Base-by-base conservation (phyloP, 2,888 invertebrate species). In the Trichopria drosophilae region DNA sequence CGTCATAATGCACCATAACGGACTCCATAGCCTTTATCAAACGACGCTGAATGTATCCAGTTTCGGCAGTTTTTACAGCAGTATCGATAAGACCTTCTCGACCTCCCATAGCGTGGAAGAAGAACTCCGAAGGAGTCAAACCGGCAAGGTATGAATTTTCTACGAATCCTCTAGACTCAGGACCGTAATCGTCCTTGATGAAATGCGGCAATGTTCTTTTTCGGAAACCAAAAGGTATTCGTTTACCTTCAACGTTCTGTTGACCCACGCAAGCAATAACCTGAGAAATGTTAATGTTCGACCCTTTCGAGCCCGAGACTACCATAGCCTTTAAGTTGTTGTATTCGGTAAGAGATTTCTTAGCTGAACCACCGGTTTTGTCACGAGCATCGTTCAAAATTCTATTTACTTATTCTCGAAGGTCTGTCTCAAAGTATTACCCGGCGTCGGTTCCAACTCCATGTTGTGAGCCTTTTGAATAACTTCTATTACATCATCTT, bases 181-280 rank as follows among this genome's bases (percentile, higher is more conserved):
- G 99, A 83, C 99, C 99, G 71, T 99, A 99, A 84, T 99, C 99
- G 77, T 99, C 98, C 77, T 99, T 99, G 74, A 99, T 99, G 81
- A 99, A 99, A 77, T 99, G 99, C 1, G 99, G 99, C 47, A 99
- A 79, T 0, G 99, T 99, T 60, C 99, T 84, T 76, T 99, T 98
- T 44, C 98, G 87, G 75, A 99, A 99, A 28, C 99, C 99, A 68
- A 99, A 99, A 0, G 99, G 99, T 71, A 99, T 99, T 71, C 99
- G 94, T 81, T 99, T 99, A 78, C 99, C 99, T 84, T 99, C 99
- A 60, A 99, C 99, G 85, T 99, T 99, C 78, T 99, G 99, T 77
- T 99, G 99, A 3, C 99, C 99, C 68, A 99, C 99, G 84, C 99
- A 99, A 78, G 99, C 99, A 84, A 99, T 99, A 84, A 99, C 98